Evolutionary conservation across 2,888 invertebrate species (phyloP), one percentile per base, ranked within the genome.

Genomic region (Hydrotaea cyrtoneurina): DNA sequence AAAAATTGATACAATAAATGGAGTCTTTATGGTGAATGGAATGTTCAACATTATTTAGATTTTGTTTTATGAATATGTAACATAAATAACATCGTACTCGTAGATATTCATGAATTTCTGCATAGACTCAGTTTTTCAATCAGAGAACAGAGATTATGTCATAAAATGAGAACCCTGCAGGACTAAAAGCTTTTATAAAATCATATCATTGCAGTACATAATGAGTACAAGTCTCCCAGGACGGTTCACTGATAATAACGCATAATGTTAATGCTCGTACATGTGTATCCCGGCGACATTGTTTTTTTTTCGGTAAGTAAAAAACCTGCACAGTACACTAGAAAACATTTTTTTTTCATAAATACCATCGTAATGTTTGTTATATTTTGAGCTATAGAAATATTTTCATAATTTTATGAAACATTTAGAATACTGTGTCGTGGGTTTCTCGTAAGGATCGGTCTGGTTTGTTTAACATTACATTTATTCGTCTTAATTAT

Each of bases 1-100:
- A 69, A 69, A 69, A 69, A 69, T 62, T 69, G 69, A 69, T 69
- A 69, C 69, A 69, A 69, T 46, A 69, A 69, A 69, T 69, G 43
- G 69, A 69, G 46, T 69, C 46, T 46, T 69, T 39, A 50, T n/a
- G 50, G 8, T 8, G 69, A 66, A 69, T 69, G 69, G 46, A 69
- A 66, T 46, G 21, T 15, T 23, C 69, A 69, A 46, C 46, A 69
- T 46, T 69, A 69, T 69, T 69, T 23, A 69, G 21, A 46, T 69
- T 43, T 21, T 43, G 7, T 46, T 43, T 69, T 46, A 39, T 46
- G 69, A 46, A 39, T 46, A 69, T 69, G 17, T 19, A 66, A 43
- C 11, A 13, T 23, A 69, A 69, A 69, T 46, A 59, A 26, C 26
- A 15, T 31, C 3, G 31, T 31, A 2, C 31, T 31, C 31, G 2